Evolutionary conservation across 1,140 invertebrate genomes (phyloP).

Genomic region (Callitettix versicolor): DNA sequence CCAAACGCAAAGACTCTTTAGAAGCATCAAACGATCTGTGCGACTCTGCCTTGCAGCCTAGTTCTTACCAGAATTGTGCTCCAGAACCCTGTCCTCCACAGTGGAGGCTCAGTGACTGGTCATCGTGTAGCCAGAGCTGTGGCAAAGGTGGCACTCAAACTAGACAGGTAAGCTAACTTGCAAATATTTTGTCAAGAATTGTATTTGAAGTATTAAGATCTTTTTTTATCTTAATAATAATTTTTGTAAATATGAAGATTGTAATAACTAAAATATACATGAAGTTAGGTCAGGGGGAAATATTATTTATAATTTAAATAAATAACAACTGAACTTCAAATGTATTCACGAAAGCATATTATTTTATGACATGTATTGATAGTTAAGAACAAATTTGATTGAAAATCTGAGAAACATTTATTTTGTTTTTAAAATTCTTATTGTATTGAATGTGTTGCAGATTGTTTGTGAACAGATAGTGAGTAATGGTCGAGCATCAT

Average conservation of each 20-base stretch:
- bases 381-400: too few species aligned
- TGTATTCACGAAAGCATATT: too few species aligned
- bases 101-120: constrained; percentile 75
- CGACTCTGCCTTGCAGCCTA: constrained; percentile 57
- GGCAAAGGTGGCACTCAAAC: constrained; percentile 60
- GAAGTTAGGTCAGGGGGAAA: too few species aligned
- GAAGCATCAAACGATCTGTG: constrained; percentile 65
- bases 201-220: too few species aligned
- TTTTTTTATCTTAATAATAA: too few species aligned
- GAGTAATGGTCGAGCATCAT: constrained; percentile 42
- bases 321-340: too few species aligned
- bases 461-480: constrained; percentile 71
- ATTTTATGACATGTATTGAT: too few species aligned
- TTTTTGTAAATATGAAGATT: too few species aligned
- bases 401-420: background rate
- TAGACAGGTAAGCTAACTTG: constrained; percentile 40
- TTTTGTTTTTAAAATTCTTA: background rate
- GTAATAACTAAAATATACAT: too few species aligned
- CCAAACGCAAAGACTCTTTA: constrained; percentile 48
- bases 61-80: constrained; percentile 57
- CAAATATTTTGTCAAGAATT: too few species aligned
- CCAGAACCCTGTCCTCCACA: constrained; percentile 67
- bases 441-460: constrained; percentile 28
- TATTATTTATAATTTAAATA: too few species aligned
- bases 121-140: constrained; percentile 68